A percentile compares a stretch with the other conserved stretches of the same genome.
phyloP scores from a whole-genome alignment of 23 tunicate species.

The Ascidia mentula region DNA sequence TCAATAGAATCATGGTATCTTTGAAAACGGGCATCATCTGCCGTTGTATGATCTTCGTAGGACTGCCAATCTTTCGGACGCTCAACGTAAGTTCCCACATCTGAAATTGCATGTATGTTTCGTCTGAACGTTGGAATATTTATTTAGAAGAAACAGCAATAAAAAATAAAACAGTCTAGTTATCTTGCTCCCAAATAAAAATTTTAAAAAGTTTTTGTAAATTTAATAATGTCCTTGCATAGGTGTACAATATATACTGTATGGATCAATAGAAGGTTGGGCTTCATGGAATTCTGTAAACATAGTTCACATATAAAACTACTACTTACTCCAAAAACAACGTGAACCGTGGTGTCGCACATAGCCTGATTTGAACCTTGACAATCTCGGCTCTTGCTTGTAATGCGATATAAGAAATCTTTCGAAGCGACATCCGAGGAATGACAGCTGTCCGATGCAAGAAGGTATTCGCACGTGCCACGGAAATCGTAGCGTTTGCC shows the following conservation, averaged over 20 bases:
- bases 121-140: too few species aligned
- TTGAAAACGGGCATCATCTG: background rate
- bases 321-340: constrained; percentile 16
- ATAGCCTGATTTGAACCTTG: constrained; percentile 25
- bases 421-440: background rate
- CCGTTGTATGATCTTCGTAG: background rate
- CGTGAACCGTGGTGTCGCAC: constrained; percentile 26
- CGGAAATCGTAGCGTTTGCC: constrained; percentile 29
- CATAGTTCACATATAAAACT: too few species aligned
- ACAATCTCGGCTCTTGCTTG: constrained; percentile 16
- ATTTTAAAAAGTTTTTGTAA: too few species aligned
- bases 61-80: background rate
- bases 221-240: too few species aligned
- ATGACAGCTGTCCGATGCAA: constrained; percentile 23
- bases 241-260: too few species aligned
- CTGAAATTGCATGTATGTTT: background rate
- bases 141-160: too few species aligned
- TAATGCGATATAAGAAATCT: background rate
- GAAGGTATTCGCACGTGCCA: constrained; percentile 50
- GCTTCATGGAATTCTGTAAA: too few species aligned
- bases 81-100: background rate
- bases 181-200: too few species aligned
- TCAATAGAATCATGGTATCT: background rate
- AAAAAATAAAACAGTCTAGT: too few species aligned
- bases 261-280: background rate